Conservation (phyloP, 1,140 invertebrate species). For the Neodiprion pinetum region DNA sequence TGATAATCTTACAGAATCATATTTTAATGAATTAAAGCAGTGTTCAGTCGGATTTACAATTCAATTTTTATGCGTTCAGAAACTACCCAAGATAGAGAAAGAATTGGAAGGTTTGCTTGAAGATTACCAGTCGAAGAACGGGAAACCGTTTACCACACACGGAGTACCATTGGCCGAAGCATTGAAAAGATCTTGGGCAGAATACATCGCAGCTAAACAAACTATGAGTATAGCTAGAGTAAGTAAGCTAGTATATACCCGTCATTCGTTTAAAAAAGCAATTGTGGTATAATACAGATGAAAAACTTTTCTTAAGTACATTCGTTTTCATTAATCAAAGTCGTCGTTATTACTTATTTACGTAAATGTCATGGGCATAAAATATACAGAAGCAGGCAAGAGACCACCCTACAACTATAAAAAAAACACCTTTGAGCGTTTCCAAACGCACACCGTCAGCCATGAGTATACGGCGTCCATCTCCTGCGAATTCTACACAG, state of each 20-base stretch:
- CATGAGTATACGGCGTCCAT: slow-evolving; percentile 35
- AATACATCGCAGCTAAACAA: slow-evolving; percentile 49
- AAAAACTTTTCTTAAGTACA: background rate
- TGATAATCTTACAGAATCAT: too few species aligned
- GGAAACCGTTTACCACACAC: slow-evolving; percentile 64
- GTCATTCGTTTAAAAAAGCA: too few species aligned
- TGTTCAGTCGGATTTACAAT: background rate
- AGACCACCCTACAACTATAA: slow-evolving; percentile 41
- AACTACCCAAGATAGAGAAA: slow-evolving; percentile 72
- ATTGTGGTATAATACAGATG: too few species aligned
- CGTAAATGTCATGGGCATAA: background rate
- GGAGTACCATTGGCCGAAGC: slow-evolving; percentile 66
- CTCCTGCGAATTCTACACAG: slow-evolving; percentile 41
- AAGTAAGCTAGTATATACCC: slow-evolving; percentile 20
- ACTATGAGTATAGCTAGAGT: slow-evolving; percentile 50
- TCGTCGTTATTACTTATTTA: too few species aligned
- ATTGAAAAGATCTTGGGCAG: slow-evolving; percentile 65
- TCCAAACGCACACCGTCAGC: slow-evolving; percentile 44
- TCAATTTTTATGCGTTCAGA: slow-evolving; percentile 33
- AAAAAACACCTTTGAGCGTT: slow-evolving; percentile 47
- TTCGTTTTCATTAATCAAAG: background rate
- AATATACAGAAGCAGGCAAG: slow-evolving; percentile 47
- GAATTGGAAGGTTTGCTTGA: slow-evolving; percentile 64
- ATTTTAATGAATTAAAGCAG: too few species aligned
- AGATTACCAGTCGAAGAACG: slow-evolving; percentile 63